phyloP scores from a whole-genome alignment of 2,888 invertebrate genomes.

The Tetragonula carbonaria region DNA sequence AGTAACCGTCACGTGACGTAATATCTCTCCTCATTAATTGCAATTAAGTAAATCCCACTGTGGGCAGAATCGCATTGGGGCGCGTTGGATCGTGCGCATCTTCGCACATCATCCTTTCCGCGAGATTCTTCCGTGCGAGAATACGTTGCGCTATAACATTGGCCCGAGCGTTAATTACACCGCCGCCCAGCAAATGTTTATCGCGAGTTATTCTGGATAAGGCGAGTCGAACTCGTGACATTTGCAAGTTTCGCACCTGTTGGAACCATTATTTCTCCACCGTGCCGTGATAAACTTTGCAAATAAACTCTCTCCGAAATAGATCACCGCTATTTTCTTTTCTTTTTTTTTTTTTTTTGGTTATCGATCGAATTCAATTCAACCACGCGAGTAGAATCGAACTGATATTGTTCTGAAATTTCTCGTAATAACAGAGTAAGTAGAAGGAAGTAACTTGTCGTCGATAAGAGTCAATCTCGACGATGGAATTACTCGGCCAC shows the following conservation, averaged over 20 bases:
- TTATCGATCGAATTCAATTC: conserved; percentile 2
- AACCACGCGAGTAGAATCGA: neutral
- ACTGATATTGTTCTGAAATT: too few relatives aligned
- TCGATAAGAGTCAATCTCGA: too few relatives aligned
- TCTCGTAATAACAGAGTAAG: too few relatives aligned
- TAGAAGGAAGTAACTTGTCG: too few relatives aligned
- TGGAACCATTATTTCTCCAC: neutral
- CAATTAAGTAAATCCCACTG: conserved; percentile 82
- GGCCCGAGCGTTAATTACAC: conserved; percentile 24
- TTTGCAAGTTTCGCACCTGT: conserved; percentile 17
- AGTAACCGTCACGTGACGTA: conserved; percentile 80
- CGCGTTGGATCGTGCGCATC: conserved; percentile 70
- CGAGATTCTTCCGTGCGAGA: conserved; percentile 27
- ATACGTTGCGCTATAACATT: neutral
- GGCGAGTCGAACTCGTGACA: conserved; percentile 16
- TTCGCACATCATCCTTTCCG: conserved; percentile 61
- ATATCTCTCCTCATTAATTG: conserved; percentile 84
- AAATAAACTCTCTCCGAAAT: conserved; percentile 10
- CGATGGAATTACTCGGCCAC: neutral
- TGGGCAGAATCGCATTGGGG: conserved; percentile 53
- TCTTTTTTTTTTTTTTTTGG: neutral
- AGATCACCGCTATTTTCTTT: neutral
- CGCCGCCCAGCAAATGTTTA: conserved; percentile 13
- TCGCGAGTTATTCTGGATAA: conserved; percentile 20
- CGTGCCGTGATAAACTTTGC: conserved; percentile 1